Base-by-base conservation (phyloP, 1,140 invertebrate species). In the Heliconius congener region DNA sequence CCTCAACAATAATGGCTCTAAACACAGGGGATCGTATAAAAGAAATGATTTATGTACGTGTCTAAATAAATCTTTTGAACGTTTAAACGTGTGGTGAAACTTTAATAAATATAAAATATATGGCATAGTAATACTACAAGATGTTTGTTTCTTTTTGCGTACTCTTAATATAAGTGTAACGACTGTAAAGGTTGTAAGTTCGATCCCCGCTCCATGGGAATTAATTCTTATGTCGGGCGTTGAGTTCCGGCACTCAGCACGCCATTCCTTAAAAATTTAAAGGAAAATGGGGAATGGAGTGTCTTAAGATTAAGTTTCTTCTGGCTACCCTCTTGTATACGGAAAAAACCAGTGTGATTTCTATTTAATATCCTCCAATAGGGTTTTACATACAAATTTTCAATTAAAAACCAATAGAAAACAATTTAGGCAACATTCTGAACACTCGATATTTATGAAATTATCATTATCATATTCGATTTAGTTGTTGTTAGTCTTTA, bases 31-130 rank as follows among this genome's bases (percentile, higher is more conserved):
- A 57, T 30, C 57, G 42, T 46, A 79, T 76, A 60, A 82, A 77
- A 79, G 77, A 74, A 23, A 79, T 82, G 74, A 82, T 82, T 82
- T 82, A 82, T 79, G 55, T 50, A 72, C 50, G 37, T 75, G 72
- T 77, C 72, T 18, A 82, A 82, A 79, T 79, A 79, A 79, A 55
- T 60, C 39, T 55, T 66, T 76, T 55, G 71, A 37, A 46, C 18
- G 39, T 39, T 19, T 57, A 57, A 60, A 60, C 57, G 57, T 60
- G n/a, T 60, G n/a, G 57, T 66, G 55, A 57, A 57, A 18, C 55
- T 57, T 57, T 23, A 57, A 30, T 27, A 66, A 27, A 66, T 66
- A 66, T 30, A 60, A 30, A 66, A 13, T 27, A 13, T 30, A 13
- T 66, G 60, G 3, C 11, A 16, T 16, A n/a, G 9, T 27, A n/a